Conservation (phyloP, 1,140 invertebrate species). For the Lysiphlebus fabarum region DNA sequence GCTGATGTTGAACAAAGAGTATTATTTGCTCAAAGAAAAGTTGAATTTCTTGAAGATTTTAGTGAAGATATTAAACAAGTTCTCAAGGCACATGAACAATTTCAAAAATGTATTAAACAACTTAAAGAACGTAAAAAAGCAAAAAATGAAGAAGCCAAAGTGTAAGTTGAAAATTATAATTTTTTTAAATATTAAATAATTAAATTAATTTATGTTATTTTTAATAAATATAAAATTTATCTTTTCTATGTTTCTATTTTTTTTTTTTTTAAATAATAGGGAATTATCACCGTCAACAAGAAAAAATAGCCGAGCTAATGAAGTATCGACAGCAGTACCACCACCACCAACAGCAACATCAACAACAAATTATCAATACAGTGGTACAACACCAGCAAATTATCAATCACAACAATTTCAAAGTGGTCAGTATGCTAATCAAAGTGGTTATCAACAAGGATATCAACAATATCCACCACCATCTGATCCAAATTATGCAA, state of each 20-base stretch:
- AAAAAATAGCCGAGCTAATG: constrained; percentile 57
- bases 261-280: constrained; percentile 33
- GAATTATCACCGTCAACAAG: constrained; percentile 53
- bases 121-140: constrained; percentile 59
- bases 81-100: constrained; percentile 66
- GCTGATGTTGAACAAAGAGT: constrained; percentile 76
- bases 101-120: constrained; percentile 61
- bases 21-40: constrained; percentile 85
- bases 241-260: no score
- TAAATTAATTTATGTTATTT: no score
- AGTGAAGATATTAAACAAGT: constrained; percentile 63
- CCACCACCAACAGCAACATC: constrained; percentile 48
- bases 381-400: constrained; percentile 47
- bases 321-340: constrained; percentile 41
- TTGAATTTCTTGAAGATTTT: constrained; percentile 82
- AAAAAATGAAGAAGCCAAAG: constrained; percentile 57
- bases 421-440: constrained; percentile 55
- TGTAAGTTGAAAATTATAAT: no score
- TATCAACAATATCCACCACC: constrained; percentile 61
- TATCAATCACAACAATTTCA: constrained; percentile 53
- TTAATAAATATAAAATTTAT: no score
- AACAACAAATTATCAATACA: constrained; percentile 57
- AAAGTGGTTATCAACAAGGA: constrained; percentile 59
- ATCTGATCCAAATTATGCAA: constrained; percentile 57
- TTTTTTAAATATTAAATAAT: no score